Evolutionary conservation across 2,113 vertebrate species (phyloP).

Genomic region (Myrmecobius fasciatus): DNA sequence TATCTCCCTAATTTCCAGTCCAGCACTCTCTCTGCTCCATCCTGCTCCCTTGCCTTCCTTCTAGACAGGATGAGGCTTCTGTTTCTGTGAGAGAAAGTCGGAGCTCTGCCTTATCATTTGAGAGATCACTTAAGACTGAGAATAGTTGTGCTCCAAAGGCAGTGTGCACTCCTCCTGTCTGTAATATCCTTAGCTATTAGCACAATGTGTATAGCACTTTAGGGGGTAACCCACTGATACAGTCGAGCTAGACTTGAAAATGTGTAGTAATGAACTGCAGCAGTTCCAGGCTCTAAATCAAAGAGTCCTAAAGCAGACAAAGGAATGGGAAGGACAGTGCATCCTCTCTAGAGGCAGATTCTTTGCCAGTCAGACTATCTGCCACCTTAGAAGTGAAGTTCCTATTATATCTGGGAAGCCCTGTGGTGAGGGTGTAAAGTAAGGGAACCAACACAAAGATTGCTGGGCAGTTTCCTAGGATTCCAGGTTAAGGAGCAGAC

Average conservation of each 20-base stretch:
- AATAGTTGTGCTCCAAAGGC: slow-evolving; percentile 45
- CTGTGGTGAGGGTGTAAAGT: slow-evolving; percentile 57
- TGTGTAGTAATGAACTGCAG: slow-evolving; percentile 75
- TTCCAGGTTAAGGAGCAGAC: background rate
- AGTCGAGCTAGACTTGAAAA: slow-evolving; percentile 68
- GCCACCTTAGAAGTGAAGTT: slow-evolving; percentile 75
- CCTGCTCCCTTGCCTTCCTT: background rate
- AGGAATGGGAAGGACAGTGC: slow-evolving; percentile 52
- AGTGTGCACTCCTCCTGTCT: slow-evolving; percentile 36
- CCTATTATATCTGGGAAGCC: slow-evolving; percentile 69
- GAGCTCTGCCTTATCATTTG: slow-evolving; percentile 8
- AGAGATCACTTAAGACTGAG: slow-evolving; percentile 49
- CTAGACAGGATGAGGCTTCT: background rate
- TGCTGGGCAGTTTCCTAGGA: slow-evolving; percentile 59
- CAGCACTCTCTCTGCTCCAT: background rate
- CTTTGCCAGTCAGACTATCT: slow-evolving; percentile 58
- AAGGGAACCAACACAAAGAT: slow-evolving; percentile 63
- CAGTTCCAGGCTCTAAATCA: slow-evolving; percentile 71
- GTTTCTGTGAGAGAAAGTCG: background rate
- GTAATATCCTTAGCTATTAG: slow-evolving; percentile 54
- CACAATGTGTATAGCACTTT: slow-evolving; percentile 65
- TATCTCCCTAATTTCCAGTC: background rate
- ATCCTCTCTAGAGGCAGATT: slow-evolving; percentile 59
- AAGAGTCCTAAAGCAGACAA: slow-evolving; percentile 58
- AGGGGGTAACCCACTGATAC: slow-evolving; percentile 56